phyloP scores from a whole-genome alignment of 2,113 vertebrate genomes.

The Columba janthina region DNA sequence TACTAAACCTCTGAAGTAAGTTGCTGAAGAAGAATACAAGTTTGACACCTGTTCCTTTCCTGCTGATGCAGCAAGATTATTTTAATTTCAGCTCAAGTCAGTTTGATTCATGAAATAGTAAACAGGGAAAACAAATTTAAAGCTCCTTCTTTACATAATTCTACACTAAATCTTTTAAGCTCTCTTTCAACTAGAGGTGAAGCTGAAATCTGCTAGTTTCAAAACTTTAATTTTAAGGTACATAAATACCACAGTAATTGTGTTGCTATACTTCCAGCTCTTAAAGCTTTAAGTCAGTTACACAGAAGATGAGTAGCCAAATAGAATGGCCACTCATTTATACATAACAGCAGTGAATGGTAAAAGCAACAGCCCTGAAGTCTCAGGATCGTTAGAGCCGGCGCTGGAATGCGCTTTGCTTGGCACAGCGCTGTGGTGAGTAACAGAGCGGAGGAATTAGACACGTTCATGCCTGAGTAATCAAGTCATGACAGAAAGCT shows the following conservation, averaged over 20 bases:
- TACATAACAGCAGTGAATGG: background rate
- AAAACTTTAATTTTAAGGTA: background rate
- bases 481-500: constrained; percentile 55
- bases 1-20: background rate
- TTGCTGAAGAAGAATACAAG: background rate
- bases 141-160: background rate
- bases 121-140: background rate
- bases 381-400: accelerated
- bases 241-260: background rate
- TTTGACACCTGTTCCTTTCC: background rate
- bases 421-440: background rate
- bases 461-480: constrained; percentile 54
- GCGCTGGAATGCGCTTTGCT: constrained; percentile 8
- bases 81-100: background rate
- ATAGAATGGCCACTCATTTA: background rate
- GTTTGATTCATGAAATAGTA: background rate
- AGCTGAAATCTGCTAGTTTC: background rate
- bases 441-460: constrained; percentile 34
- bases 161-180: background rate
- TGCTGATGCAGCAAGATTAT: background rate
- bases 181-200: background rate
- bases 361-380: background rate
- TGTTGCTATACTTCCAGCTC: background rate
- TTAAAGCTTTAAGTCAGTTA: background rate
- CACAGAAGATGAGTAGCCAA: background rate